Evolutionary conservation across 2,888 invertebrate species (phyloP).

Genomic region (Andrena dorsata): DNA sequence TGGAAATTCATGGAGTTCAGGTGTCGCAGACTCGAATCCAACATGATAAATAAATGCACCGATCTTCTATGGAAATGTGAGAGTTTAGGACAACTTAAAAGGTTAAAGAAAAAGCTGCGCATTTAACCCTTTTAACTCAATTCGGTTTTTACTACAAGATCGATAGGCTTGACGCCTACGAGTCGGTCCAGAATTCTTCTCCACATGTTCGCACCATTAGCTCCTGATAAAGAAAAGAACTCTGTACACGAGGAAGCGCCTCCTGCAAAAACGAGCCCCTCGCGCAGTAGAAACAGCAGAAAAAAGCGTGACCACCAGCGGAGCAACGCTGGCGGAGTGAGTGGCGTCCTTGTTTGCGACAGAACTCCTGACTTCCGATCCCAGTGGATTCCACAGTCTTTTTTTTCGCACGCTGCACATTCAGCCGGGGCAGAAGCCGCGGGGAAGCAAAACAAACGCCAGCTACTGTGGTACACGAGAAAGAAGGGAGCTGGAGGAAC

Average conservation of each 20-base stretch:
- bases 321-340: slow-evolving; percentile 9
- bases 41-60: neutral
- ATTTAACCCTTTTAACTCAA: neutral
- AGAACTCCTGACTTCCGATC: slow-evolving; percentile 7
- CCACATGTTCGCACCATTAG: slow-evolving; percentile 2
- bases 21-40: neutral
- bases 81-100: neutral
- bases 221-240: slow-evolving; percentile 4
- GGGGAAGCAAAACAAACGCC: neutral
- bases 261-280: neutral
- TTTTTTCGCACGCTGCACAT: neutral
- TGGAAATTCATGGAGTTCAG: too few relatives aligned
- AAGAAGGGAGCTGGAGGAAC: neutral
- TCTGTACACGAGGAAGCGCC: neutral
- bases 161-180: neutral
- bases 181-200: neutral
- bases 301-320: slow-evolving; percentile 17
- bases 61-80: too few relatives aligned
- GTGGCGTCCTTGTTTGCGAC: slow-evolving; percentile 19
- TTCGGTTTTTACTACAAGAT: neutral
- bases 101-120: neutral
- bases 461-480: neutral
- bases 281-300: neutral
- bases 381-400: slow-evolving; percentile 12
- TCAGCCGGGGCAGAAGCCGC: too few relatives aligned